Percentiles rank a stretch among this genome's conserved stretches.
These are phyloP conservation scores for Paragorgia papillata DNA, from an alignment of 92 coral and sea anemone species.

Conservation along the genomic window DNA sequence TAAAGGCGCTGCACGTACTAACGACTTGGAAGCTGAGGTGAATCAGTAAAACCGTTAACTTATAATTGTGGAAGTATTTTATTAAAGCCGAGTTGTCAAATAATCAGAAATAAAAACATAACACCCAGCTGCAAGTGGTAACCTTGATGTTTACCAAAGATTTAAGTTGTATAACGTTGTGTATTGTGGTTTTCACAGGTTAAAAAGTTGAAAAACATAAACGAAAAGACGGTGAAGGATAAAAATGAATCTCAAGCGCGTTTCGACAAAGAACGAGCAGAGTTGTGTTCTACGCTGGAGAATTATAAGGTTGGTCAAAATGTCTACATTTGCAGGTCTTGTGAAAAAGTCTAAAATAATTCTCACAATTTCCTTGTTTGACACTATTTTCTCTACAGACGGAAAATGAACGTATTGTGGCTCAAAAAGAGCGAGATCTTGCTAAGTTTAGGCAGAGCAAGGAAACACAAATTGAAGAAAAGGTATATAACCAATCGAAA, in stretches of 20 bases:
- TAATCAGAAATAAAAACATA: no score
- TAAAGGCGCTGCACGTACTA: conserved; percentile 25
- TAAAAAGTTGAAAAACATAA: conserved; percentile 52
- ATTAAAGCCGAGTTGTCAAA: no score
- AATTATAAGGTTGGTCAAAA: conserved; percentile 77
- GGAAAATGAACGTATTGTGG: conserved; percentile 95
- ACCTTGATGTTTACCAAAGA: no score
- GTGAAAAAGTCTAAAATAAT: neutral
- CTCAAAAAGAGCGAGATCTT: conserved; percentile 91
- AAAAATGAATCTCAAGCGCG: conserved; percentile 69
- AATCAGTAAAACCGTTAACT: neutral
- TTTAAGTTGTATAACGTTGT: no score
- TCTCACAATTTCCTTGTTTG: neutral
- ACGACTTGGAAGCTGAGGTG: conserved; percentile 49
- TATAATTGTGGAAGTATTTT: neutral
- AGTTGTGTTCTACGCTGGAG: conserved; percentile 87
- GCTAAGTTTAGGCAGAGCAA: conserved; percentile 68
- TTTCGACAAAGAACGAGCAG: conserved; percentile 87
- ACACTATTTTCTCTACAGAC: conserved; percentile 48
- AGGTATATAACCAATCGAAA: neutral
- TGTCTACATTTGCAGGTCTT: neutral
- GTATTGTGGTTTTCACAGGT: conserved; percentile 11
- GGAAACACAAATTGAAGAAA: conserved; percentile 53
- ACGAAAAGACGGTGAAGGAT: conserved; percentile 68
- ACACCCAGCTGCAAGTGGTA: no score